Base-by-base conservation (phyloP, 2,888 invertebrate species). In the Opisthograptis luteolata region DNA sequence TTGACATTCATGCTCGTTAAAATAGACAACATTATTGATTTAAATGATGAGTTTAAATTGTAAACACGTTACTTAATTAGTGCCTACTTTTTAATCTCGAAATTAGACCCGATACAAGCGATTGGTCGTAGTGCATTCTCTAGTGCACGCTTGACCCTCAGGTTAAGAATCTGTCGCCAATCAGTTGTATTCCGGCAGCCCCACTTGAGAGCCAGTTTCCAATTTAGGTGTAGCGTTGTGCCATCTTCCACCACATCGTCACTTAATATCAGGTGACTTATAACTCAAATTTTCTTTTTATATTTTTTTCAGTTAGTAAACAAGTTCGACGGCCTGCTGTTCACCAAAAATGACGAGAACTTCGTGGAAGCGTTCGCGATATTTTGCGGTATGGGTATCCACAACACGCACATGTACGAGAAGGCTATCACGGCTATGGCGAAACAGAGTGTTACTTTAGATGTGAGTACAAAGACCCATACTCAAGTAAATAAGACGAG, bases 331-430 rank as follows among this genome's bases (percentile, higher is more conserved):
- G 96, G 95, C 67, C 92, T 97, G 66, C 93, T 94, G 15, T 98
- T 98, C 87, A 97, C 97, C 66, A 96, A 96, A 85, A 98, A 98
- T 85, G 98, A 98, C 80, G 98, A 98, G 87, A 98, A 98, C 86
- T 96, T 98, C 76, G 97, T 98, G 61, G 98, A 98, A 87, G 98
- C 98, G 1, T 98, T 98, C 85, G 97, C 98, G 57, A 98, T 98
- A 70, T 98, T 98, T 90, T 98, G 98, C 88, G 98, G 98, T 22
- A 97, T 98, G 95, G 98, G 98, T 43, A 98, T 98, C 55, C 97
- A 98, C 87, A 98, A 98, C 79, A 98, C 98, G 42, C 96, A 97
- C 81, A 98, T 98, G 97, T 98, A 98, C 79, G 98, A 98, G 87
- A 97, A 96, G 84, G 98, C 98, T 27, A 95, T 97, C 79, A 96